Evolutionary conservation across 2,888 invertebrate species (phyloP), one percentile per base, ranked within the genome.

Genomic region (Hirtodrosophila duncani): DNA sequence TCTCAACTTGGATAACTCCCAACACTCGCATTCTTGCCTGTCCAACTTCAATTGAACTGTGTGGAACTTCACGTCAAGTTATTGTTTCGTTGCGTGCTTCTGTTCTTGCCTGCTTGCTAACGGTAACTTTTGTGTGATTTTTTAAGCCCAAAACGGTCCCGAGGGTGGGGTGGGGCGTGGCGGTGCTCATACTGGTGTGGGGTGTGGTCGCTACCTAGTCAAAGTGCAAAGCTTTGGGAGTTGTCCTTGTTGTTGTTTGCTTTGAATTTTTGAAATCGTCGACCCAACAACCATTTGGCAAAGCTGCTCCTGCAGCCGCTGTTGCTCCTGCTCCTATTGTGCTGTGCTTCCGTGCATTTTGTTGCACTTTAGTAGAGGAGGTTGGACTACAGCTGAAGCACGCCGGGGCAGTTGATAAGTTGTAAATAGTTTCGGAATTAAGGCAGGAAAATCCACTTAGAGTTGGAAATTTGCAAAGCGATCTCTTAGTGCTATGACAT

Each of bases 241-340:
- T 18, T 36, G 38, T 43, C 64, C 50, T 38, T 44, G 42, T 29
- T 52, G 36, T 69, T 63, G 59, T 60, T 74, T 69, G 63, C 55
- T 60, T 78, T 69, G 70, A 51, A 69, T 78, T 71, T 71, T 71
- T 60, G 57, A 71, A 78, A 71, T 60, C 67, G 70, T 55, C 49
- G 46, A 29, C 46, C 49, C 50, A 67, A 13, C 69, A 57, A 53
- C 53, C 65, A 72, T 77, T 78, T 78, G 62, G 39, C 48, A 72
- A 78, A 77, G 70, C 78, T 77, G 63, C 36, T 48, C 37, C 50
- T 41, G 26, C 9, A 43, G 18, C 42, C 13, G 33, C 29, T 48
- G 42, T 41, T 34, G 23, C 53, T 41, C 16, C 27, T 58, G 9
- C 45, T 48, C 49, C 49, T 34, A 45, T 48, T 45, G 46, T 39